Evolutionary conservation across 2,888 invertebrate genomes (phyloP).

Genomic region (Shargacucullia verbasci): DNA sequence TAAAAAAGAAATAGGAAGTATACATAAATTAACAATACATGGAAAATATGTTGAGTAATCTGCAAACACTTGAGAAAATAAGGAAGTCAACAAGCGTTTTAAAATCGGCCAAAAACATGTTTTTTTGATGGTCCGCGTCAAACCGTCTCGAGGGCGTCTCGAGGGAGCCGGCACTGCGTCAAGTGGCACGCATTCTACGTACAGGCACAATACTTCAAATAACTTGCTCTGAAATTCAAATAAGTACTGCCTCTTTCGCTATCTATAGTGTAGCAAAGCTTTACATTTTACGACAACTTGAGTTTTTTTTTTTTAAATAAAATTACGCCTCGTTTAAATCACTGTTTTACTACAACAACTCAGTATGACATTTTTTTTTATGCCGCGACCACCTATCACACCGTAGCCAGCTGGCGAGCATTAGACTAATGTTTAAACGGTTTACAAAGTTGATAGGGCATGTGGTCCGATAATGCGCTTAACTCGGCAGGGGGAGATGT

Average conservation of each 20-base stretch:
- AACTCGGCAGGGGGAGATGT: conserved; percentile 84
- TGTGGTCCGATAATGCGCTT: conserved; percentile 84
- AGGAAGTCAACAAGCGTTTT: conserved; percentile 4
- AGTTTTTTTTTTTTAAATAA: conserved; percentile 8
- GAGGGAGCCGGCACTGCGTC: conserved; percentile 28
- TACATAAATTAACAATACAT: no score
- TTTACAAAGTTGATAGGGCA: conserved; percentile 83
- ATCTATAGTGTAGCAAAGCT: no score
- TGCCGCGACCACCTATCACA: conserved; percentile 51
- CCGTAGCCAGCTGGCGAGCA: conserved; percentile 53
- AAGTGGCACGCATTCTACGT: conserved; percentile 35
- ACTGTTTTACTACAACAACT: conserved; percentile 18
- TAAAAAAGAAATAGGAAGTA: no score
- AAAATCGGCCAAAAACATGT: conserved; percentile 7
- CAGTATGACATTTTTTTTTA: conserved; percentile 30
- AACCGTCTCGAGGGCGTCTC: conserved; percentile 38
- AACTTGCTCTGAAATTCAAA: conserved; percentile 28
- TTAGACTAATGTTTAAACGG: conserved; percentile 70
- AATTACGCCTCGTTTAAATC: conserved; percentile 8
- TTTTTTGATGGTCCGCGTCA: conserved; percentile 37
- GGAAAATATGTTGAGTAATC: no score
- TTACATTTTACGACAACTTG: no score
- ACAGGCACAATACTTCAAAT: conserved; percentile 35
- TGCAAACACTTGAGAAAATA: background rate
- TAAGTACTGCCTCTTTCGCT: conserved; percentile 21